Base-by-base conservation (phyloP, 2,113 vertebrate species). In the Ascaphus truei region DNA sequence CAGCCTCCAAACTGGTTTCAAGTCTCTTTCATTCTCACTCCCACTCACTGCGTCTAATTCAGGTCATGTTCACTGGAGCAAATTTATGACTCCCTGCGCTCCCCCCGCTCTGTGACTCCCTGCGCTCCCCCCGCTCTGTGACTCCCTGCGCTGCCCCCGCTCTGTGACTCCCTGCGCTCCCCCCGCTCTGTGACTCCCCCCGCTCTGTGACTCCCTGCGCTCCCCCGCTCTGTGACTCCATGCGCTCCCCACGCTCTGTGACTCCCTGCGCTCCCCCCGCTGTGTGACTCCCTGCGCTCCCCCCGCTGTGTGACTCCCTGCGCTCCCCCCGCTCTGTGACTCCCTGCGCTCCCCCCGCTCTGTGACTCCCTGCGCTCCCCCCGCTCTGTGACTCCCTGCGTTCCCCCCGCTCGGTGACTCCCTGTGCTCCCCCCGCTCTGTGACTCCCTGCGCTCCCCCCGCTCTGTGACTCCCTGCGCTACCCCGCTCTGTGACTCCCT, bases 21-120 rank as follows among this genome's bases (percentile, higher is more conserved):
- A 71, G 67, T 51, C 67, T 71, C 56, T 60, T 61, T 71, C 57
- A 71, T 71, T 51, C 41, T 33, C 67, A 60, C 36, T 51, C 67
- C 67, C 67, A 39, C 55, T 51, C 53, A 68, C 55, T 50, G 66
- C 27, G 55, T 34, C 22, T 60, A 60, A 69, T 69, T 61, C 56
- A 60, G 67, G 67, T 69, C 67, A 69, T 60, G 61, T 30, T 41
- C 37, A 60, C 33, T 61, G 50, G 13, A 52, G 47, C 39, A 4
- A 22, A 52, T 58, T 5, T 7, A 9, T 25, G 37, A 3, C 30
- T 43, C n/a, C n/a, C n/a, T n/a, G n/a, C n/a, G n/a, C n/a, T n/a
- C n/a, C n/a, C 37, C 63, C 37, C 12, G 9, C 15, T 29, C 33
- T 20, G 5, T 6, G 50, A n/a, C 26, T 41, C n/a, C 4, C 3